phyloP scores from a whole-genome alignment of 2,888 invertebrate genomes.

The Eilema caniola region DNA sequence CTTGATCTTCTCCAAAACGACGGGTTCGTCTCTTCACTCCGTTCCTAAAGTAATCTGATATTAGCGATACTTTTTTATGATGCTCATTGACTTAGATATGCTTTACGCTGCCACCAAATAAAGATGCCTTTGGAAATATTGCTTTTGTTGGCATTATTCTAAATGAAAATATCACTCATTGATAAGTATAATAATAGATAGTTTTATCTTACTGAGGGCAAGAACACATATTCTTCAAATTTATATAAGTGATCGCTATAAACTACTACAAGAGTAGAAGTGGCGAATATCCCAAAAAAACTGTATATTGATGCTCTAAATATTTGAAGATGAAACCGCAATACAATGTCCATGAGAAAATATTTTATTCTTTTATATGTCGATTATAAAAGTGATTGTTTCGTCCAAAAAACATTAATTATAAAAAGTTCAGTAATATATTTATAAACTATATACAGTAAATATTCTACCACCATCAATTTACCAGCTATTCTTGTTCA shows the following conservation, averaged over 20 bases:
- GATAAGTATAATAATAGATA: too few relatives aligned
- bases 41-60: too few relatives aligned
- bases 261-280: not conserved
- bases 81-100: too few relatives aligned
- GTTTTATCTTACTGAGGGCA: not conserved
- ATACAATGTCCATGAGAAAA: not conserved
- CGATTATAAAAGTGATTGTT: too few relatives aligned
- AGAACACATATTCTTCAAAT: not conserved
- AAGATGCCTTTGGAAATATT: too few relatives aligned
- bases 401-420: not conserved
- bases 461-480: not conserved
- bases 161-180: too few relatives aligned
- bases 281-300: too few relatives aligned
- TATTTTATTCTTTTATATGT: not conserved
- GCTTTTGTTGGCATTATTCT: too few relatives aligned
- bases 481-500: not conserved
- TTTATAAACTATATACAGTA: constrained; percentile 1
- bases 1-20: too few relatives aligned
- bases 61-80: too few relatives aligned
- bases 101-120: too few relatives aligned
- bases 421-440: not conserved
- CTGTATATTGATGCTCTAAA: not conserved
- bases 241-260: not conserved
- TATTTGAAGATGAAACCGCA: not conserved
- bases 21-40: too few relatives aligned